These are phyloP conservation scores for Microctenopoma steveboyesi DNA, from an alignment of 2,797 vertebrate genomes.

Conservation along the genomic window DNA sequence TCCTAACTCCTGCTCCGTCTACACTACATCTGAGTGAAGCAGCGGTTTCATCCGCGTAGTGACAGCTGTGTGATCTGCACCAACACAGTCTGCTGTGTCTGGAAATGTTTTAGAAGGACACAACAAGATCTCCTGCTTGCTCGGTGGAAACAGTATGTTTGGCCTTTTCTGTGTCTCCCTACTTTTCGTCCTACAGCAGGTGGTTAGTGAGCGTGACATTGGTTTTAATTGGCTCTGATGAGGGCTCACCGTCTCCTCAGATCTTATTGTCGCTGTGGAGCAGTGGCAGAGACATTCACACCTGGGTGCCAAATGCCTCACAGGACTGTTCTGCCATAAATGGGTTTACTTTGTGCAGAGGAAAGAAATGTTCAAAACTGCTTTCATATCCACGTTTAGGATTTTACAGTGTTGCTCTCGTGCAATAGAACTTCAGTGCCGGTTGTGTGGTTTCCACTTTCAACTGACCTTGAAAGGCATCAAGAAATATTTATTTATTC, in stretches of 20 bases:
- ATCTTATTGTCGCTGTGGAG: conserved; percentile 31
- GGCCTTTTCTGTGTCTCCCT: conserved; percentile 13
- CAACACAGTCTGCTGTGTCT: conserved; percentile 38
- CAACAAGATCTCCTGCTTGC: conserved; percentile 9
- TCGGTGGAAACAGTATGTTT: conserved; percentile 19
- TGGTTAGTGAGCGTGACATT: conserved; percentile 47
- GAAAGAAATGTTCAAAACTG: conserved; percentile 16
- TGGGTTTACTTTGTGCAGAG: conserved; percentile 15
- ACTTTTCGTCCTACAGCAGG: conserved; percentile 29
- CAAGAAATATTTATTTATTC: background rate
- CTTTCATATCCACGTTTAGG: conserved; percentile 1
- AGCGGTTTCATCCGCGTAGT: conserved; percentile 39
- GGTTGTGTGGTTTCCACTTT: conserved; percentile 8
- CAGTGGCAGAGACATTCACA: conserved; percentile 31
- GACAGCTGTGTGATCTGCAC: conserved; percentile 52
- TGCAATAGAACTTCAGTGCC: background rate
- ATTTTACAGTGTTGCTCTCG: background rate
- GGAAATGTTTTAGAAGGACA: conserved; percentile 35
- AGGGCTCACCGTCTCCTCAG: conserved; percentile 16
- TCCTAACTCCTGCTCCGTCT: conserved; percentile 10
- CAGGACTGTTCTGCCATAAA: conserved; percentile 4
- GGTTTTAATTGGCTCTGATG: conserved; percentile 35
- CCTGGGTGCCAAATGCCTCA: conserved; percentile 28
- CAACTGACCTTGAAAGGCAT: background rate
- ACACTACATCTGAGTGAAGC: conserved; percentile 10